A percentile compares a stretch with the other conserved stretches of the same genome.
phyloP scores from a whole-genome alignment of 2,888 invertebrate genomes.

The Eurytoma adleriae region DNA sequence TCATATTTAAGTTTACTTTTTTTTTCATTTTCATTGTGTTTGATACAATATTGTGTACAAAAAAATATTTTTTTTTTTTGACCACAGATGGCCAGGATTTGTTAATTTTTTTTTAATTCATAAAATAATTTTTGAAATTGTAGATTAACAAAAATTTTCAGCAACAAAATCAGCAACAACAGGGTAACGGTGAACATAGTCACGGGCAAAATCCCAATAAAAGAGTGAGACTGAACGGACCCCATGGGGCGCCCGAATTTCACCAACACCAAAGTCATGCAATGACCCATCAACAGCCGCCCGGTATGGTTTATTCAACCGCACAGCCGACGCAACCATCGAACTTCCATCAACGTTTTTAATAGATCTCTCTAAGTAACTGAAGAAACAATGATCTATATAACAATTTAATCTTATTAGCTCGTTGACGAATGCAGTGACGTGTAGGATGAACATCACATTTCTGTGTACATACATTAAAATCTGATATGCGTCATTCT shows the following conservation, averaged over 20 bases:
- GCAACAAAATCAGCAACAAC: constrained; percentile 75
- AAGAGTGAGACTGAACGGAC: constrained; percentile 82
- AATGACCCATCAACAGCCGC: constrained; percentile 74
- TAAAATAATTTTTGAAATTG: constrained; percentile 47
- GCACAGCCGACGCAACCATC: constrained; percentile 73
- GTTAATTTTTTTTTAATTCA: constrained; percentile 32
- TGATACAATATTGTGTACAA: constrained; percentile 39
- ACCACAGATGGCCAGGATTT: constrained; percentile 10
- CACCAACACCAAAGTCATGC: constrained; percentile 74
- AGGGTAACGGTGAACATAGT: constrained; percentile 76
- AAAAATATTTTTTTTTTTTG: constrained; percentile 26
- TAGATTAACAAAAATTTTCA: constrained; percentile 59
- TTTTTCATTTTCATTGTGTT: constrained; percentile 42
- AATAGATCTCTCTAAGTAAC: constrained; percentile 55
- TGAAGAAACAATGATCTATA: constrained; percentile 40
- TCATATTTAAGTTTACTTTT: constrained; percentile 33
- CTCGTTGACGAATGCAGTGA: constrained; percentile 48
- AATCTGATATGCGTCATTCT: constrained; percentile 43
- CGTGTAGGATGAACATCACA: constrained; percentile 17
- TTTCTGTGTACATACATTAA: constrained; percentile 51
- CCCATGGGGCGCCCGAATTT: constrained; percentile 76
- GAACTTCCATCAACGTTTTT: constrained; percentile 75
- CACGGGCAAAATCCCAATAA: constrained; percentile 80
- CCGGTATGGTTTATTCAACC: constrained; percentile 74
- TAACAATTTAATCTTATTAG: constrained; percentile 46